Conservation (phyloP, 2,888 invertebrate species). For the Linnaemya tessellans region DNA sequence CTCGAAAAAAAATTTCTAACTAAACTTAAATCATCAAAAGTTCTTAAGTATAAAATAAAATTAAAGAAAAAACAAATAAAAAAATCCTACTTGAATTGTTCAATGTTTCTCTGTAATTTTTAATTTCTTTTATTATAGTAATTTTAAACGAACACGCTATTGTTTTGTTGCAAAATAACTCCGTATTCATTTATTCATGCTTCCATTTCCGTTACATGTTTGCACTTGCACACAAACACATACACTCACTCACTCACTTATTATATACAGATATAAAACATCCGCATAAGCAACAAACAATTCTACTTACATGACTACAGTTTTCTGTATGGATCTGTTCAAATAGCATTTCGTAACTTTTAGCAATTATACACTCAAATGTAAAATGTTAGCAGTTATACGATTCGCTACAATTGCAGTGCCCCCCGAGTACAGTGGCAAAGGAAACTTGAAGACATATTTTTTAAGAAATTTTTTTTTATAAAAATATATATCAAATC, state of each 20-base stretch:
- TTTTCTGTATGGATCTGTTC: constrained; percentile 37
- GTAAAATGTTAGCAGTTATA: constrained; percentile 46
- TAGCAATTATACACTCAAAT: constrained; percentile 55
- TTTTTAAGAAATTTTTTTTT: too few species aligned
- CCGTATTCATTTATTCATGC: constrained; percentile 25
- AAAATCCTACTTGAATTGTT: not conserved
- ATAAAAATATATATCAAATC: too few species aligned
- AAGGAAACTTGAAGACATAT: not conserved
- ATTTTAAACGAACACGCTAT: constrained; percentile 60
- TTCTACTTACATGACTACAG: constrained; percentile 15
- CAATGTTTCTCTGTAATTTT: constrained; percentile 5
- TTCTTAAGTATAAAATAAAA: too few species aligned
- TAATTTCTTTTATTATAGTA: constrained; percentile 47
- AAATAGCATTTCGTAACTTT: constrained; percentile 61
- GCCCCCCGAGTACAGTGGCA: not conserved
- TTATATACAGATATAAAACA: not conserved
- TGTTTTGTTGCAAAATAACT: constrained; percentile 45
- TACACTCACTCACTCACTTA: not conserved
- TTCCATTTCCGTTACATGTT: constrained; percentile 38
- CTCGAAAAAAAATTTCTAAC: too few species aligned
- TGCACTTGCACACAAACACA: not conserved
- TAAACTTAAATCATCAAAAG: too few species aligned
- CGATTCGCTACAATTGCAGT: constrained; percentile 6
- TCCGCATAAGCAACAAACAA: constrained; percentile 15
- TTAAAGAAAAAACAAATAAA: not conserved